Conservation (phyloP, 2,888 invertebrate genomes). For the Drosophila helvetica region DNA sequence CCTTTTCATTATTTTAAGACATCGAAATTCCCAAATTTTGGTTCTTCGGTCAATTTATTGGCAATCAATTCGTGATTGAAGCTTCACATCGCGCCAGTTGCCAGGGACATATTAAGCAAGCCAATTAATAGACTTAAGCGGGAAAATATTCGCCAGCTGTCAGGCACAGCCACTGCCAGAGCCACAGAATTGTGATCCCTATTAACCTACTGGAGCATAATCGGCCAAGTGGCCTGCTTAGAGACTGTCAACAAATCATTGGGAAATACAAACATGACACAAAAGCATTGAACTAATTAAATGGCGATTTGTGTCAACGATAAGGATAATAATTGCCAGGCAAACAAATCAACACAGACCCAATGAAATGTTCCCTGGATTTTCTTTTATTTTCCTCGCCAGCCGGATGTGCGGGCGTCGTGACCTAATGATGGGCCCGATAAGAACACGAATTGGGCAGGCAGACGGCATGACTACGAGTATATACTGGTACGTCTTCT, state of each 20-base stretch:
- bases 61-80: not conserved
- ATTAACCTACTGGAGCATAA: conserved; percentile 38
- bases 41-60: not conserved
- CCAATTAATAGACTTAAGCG: conserved; percentile 34
- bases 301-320: conserved; percentile 80
- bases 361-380: conserved; percentile 36
- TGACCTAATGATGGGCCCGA: conserved; percentile 68
- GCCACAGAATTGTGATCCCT: conserved; percentile 24
- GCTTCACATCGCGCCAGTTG: conserved; percentile 1
- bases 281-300: conserved; percentile 77
- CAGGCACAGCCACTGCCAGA: conserved; percentile 33
- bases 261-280: conserved; percentile 57
- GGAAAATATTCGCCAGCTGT: conserved; percentile 36
- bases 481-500: conserved; percentile 12
- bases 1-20: too few relatives aligned
- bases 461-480: conserved; percentile 14
- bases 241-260: conserved; percentile 76
- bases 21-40: not conserved
- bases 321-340: conserved; percentile 78
- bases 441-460: conserved; percentile 64
- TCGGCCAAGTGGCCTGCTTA: conserved; percentile 22
- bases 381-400: conserved; percentile 33
- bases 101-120: conserved; percentile 21
- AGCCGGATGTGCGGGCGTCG: conserved; percentile 31
- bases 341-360: conserved; percentile 65